These are phyloP conservation scores for Petrolisthes manimaculis DNA, from an alignment of 2,888 invertebrate species.

Conservation along the genomic window DNA sequence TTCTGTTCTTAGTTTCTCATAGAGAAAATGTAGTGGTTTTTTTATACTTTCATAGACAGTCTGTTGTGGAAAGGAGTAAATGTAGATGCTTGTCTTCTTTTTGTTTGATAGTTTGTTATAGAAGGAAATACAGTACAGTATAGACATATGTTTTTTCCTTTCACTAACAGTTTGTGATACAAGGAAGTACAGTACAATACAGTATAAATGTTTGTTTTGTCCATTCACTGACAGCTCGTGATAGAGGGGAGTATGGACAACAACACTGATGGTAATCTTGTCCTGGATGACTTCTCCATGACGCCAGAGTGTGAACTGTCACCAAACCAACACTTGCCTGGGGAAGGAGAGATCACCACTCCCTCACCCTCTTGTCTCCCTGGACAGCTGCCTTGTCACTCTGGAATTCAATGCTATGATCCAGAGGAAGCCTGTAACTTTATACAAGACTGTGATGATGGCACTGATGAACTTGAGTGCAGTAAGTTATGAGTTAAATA, in stretches of 20 bases:
- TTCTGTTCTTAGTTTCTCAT: too few relatives aligned
- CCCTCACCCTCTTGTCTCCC: conserved; percentile 34
- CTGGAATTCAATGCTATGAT: conserved; percentile 41
- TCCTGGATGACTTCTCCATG: conserved; percentile 55
- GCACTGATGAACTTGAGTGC: conserved; percentile 52
- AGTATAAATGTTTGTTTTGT: too few relatives aligned
- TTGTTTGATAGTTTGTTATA: too few relatives aligned
- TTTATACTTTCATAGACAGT: too few relatives aligned
- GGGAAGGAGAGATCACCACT: conserved; percentile 33
- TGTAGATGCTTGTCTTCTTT: too few relatives aligned
- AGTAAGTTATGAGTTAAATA: conserved; percentile 32
- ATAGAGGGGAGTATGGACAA: conserved; percentile 26
- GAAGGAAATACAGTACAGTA: too few relatives aligned
- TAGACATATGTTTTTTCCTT: too few relatives aligned
- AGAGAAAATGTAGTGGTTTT: too few relatives aligned
- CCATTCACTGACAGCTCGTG: conserved; percentile 30
- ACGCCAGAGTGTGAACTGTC: conserved; percentile 31
- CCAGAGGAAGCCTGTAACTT: conserved; percentile 50
- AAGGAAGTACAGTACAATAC: too few relatives aligned
- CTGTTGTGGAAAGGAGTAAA: too few relatives aligned
- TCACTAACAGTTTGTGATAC: too few relatives aligned
- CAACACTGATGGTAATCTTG: conserved; percentile 22
- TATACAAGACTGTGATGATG: conserved; percentile 47
- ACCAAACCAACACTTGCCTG: conserved; percentile 38
- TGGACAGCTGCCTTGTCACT: conserved; percentile 39